These are phyloP conservation scores for Pyrgilauda ruficollis DNA, from an alignment of 2,113 vertebrate species.

Conservation along the genomic window DNA sequence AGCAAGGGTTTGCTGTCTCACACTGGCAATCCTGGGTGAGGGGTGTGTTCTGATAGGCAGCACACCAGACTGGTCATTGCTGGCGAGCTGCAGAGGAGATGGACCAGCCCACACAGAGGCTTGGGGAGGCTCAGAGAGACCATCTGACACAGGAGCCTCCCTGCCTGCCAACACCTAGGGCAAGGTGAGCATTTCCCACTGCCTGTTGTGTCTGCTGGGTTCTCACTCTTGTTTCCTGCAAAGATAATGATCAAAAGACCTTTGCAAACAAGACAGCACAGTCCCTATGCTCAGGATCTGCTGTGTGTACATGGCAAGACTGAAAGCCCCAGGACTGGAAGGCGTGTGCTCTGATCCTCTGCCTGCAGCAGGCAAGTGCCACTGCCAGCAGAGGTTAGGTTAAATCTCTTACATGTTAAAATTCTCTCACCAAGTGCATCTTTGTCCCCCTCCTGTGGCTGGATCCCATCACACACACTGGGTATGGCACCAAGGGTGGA, in stretches of 20 bases:
- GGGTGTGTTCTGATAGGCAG: background rate
- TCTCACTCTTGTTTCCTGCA: background rate
- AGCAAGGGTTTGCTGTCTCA: rapidly evolving
- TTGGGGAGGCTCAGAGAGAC: background rate
- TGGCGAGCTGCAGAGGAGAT: background rate
- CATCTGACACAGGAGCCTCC: background rate
- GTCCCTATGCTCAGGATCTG: background rate
- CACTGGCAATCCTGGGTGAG: rapidly evolving
- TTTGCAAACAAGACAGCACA: background rate
- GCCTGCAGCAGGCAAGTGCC: background rate
- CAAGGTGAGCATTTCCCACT: background rate
- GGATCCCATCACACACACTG: background rate
- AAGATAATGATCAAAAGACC: background rate
- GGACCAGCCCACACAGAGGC: rapidly evolving
- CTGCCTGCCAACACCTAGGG: background rate
- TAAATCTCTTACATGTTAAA: background rate
- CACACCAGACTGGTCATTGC: background rate
- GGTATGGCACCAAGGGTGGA: background rate
- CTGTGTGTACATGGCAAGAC: background rate
- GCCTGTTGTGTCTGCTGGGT: background rate
- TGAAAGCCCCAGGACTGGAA: background rate
- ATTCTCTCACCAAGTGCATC: background rate
- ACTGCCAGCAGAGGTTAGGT: background rate
- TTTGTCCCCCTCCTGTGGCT: slow-evolving; percentile 26
- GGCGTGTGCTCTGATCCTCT: background rate